Conservation (phyloP, 2,797 vertebrate species). For the Darevskia mixta region DNA sequence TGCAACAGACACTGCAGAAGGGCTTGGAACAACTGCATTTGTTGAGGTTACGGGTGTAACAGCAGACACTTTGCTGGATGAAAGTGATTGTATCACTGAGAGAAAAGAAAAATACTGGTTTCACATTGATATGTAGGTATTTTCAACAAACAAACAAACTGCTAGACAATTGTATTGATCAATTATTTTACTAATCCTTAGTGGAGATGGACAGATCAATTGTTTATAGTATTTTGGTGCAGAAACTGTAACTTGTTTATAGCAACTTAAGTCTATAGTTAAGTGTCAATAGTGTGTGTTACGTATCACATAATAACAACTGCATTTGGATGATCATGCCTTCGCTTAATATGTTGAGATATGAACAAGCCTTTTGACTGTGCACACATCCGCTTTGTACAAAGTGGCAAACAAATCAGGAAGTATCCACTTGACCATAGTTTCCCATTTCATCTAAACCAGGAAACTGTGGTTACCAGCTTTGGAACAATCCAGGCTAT, state of each 20-base stretch:
- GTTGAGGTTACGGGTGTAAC: constrained; percentile 74
- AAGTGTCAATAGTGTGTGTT: not conserved
- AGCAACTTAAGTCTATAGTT: not conserved
- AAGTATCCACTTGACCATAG: not conserved
- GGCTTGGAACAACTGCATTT: constrained; percentile 61
- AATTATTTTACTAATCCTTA: constrained; percentile 42
- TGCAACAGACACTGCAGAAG: constrained; percentile 63
- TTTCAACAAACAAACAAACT: not conserved
- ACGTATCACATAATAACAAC: not conserved
- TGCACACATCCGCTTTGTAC: not conserved
- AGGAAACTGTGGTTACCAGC: not conserved
- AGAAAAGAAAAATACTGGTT: constrained; percentile 13
- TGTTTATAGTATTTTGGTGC: constrained; percentile 49
- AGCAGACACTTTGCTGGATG: constrained; percentile 84
- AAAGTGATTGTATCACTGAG: constrained; percentile 84
- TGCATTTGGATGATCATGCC: not conserved
- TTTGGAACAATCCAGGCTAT: not conserved
- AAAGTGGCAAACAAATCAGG: not conserved
- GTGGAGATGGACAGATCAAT: constrained; percentile 43
- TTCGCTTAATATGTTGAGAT: not conserved
- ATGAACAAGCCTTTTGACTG: not conserved
- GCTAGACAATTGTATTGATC: not conserved
- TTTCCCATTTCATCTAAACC: not conserved
- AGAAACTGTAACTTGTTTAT: constrained; percentile 57
- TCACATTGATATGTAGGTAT: not conserved